Conservation (phyloP, 1,140 invertebrate species). For the Halesus radiatus region DNA sequence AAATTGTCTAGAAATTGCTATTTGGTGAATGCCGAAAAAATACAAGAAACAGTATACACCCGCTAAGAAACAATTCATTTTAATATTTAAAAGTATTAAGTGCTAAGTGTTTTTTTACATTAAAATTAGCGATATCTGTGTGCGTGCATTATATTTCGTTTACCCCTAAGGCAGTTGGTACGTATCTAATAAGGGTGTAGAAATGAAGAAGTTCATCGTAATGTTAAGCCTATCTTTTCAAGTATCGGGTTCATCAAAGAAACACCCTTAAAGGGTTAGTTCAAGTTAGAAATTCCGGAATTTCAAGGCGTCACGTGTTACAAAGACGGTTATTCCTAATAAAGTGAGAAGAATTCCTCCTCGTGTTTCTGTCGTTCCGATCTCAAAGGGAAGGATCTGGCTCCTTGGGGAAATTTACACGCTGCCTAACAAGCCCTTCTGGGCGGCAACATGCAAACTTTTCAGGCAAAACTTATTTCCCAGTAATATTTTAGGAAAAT, state of each 20-base stretch:
- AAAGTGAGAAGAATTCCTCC: constrained; percentile 30
- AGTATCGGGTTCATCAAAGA: background rate
- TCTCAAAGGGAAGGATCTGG: constrained; percentile 20
- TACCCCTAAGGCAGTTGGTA: no score
- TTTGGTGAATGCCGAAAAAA: no score
- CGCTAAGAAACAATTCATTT: no score
- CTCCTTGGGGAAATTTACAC: constrained; percentile 29
- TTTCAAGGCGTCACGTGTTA: constrained; percentile 15
- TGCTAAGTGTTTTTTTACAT: no score
- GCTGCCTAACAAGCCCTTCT: constrained; percentile 14
- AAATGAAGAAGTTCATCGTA: no score
- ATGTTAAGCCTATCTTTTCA: no score
- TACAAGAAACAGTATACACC: no score
- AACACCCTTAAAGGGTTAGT: background rate
- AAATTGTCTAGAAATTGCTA: no score
- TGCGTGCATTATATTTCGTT: no score
- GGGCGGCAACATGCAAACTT: constrained; percentile 8
- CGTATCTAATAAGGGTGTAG: no score
- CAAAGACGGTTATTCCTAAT: constrained; percentile 18
- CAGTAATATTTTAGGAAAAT: background rate
- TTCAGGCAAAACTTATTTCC: background rate
- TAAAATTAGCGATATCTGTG: no score
- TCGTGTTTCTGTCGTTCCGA: background rate
- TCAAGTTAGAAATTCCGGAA: background rate
- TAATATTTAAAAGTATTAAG: no score